Evolutionary conservation across 2,888 invertebrate genomes (phyloP).

Genomic region (Busseola fusca): DNA sequence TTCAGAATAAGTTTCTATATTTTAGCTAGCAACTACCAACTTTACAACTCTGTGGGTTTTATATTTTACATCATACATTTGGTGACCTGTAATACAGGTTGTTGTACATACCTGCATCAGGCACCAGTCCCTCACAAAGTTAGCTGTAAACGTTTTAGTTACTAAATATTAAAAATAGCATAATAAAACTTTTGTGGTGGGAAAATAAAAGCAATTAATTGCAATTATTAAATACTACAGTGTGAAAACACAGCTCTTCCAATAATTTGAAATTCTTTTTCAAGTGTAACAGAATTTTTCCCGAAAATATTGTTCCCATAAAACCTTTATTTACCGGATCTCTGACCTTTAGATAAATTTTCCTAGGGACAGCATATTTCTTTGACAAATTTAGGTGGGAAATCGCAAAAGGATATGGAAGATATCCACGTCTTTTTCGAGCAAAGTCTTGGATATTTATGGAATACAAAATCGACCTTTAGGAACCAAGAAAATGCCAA

Average conservation of each 20-base stretch:
- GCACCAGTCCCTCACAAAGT: too few relatives aligned
- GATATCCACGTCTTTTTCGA: not conserved
- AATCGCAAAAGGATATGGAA: not conserved
- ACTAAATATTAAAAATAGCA: too few relatives aligned
- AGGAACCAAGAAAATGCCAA: not conserved
- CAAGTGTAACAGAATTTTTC: not conserved
- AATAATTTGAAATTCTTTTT: constrained; percentile 1
- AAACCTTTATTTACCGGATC: not conserved
- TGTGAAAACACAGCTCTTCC: not conserved
- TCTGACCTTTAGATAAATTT: constrained; percentile 9
- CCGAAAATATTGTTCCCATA: constrained; percentile 6
- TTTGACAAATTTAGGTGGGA: constrained; percentile 9
- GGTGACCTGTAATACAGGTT: too few relatives aligned
- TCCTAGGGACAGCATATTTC: constrained; percentile 12
- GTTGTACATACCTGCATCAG: too few relatives aligned
- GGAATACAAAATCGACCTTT: not conserved
- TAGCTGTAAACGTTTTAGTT: too few relatives aligned
- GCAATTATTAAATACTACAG: not conserved
- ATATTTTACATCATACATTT: too few relatives aligned
- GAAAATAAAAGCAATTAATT: too few relatives aligned
- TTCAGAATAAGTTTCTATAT: not conserved
- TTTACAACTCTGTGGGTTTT: too few relatives aligned
- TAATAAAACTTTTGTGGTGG: too few relatives aligned
- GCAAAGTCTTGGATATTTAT: too few relatives aligned
- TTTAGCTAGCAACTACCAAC: not conserved